Percentiles rank a stretch among this genome's conserved stretches.
These are phyloP conservation scores for Catharus minimus DNA, from an alignment of 2,113 vertebrate genomes.

Conservation along the genomic window DNA sequence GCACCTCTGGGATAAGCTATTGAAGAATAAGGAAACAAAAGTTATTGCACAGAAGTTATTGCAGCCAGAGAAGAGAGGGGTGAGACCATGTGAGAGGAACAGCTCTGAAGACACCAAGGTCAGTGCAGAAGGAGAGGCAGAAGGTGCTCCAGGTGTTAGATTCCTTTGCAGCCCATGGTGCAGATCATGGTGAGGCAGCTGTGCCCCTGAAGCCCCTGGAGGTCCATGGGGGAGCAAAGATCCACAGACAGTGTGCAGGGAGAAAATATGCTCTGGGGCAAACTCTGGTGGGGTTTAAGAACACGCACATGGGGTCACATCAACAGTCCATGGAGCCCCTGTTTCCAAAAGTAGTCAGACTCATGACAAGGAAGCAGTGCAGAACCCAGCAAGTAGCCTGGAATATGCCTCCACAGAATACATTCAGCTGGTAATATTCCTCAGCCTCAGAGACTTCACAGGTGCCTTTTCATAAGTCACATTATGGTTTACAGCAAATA, in stretches of 20 bases:
- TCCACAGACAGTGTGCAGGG: fast-evolving
- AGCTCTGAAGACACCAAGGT: not conserved
- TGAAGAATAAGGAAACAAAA: not conserved
- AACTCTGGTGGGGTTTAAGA: not conserved
- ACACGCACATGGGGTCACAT: not conserved
- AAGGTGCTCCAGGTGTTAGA: fast-evolving
- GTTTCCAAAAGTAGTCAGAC: not conserved
- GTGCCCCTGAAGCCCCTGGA: not conserved
- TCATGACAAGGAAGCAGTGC: not conserved
- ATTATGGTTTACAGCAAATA: not conserved
- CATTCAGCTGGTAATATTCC: not conserved
- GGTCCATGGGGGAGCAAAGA: not conserved
- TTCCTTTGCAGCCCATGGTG: not conserved
- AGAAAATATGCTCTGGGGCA: not conserved
- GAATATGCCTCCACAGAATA: not conserved
- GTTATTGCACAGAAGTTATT: not conserved
- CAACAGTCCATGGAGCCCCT: not conserved
- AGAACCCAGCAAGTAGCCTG: not conserved
- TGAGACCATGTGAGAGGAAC: not conserved
- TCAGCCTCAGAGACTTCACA: not conserved
- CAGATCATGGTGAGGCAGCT: not conserved
- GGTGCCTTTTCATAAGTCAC: not conserved
- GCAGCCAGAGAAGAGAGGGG: not conserved
- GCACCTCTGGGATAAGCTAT: not conserved
- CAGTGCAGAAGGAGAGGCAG: not conserved